Conservation (phyloP, 2,113 vertebrate genomes). For the Salvelinus alpinus region DNA sequence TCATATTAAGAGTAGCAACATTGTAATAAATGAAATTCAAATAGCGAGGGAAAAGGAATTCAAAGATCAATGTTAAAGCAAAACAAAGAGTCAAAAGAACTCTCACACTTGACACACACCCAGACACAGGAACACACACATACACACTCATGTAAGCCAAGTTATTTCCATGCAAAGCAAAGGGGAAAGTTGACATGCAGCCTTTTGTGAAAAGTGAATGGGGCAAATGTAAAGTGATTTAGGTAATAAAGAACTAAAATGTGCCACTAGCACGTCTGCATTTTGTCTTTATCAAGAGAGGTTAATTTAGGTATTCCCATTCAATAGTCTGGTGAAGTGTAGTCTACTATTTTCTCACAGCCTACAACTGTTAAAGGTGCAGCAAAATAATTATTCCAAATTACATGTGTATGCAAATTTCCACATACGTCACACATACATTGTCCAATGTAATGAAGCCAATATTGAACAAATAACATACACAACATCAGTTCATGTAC, state of each 20-base stretch:
- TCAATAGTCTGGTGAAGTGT: conserved; percentile 42
- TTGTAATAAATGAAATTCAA: conserved; percentile 66
- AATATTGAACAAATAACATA: background rate
- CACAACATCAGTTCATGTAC: background rate
- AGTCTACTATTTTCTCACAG: background rate
- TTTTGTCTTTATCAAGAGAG: conserved; percentile 5
- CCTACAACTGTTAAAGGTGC: background rate
- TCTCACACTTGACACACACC: conserved; percentile 68
- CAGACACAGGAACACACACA: conserved; percentile 76
- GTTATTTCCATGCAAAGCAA: conserved; percentile 99
- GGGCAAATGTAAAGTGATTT: background rate
- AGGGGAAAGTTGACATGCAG: conserved; percentile 69
- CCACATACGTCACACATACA: background rate
- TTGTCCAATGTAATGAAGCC: background rate
- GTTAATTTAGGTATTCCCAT: conserved; percentile 15
- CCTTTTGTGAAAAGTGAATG: conserved; percentile 52
- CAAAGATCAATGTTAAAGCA: conserved; percentile 57
- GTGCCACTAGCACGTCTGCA: background rate
- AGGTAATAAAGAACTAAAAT: too few relatives aligned
- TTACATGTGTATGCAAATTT: background rate
- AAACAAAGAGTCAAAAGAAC: conserved; percentile 51
- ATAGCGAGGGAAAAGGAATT: conserved; percentile 69
- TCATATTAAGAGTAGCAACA: conserved; percentile 26
- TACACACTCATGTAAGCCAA: conserved; percentile 87
- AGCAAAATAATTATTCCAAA: background rate